Percentiles rank a stretch among this genome's conserved stretches.
These are phyloP conservation scores for Malacoctenus gilli DNA, from an alignment of 2,797 vertebrate species.

Conservation along the genomic window DNA sequence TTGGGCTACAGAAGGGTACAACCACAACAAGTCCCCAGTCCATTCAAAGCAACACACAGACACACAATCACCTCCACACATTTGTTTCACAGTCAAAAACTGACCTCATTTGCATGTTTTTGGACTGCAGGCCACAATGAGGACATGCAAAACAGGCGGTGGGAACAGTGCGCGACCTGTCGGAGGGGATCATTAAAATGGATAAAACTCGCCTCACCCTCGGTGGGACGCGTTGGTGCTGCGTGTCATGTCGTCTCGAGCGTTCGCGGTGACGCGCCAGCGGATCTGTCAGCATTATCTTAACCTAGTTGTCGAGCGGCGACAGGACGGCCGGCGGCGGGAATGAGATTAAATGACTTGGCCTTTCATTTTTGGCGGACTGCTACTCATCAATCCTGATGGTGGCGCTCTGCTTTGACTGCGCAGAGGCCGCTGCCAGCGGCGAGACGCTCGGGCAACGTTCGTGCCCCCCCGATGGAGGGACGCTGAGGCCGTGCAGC, in stretches of 20 bases:
- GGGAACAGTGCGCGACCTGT: too few relatives aligned
- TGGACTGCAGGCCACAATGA: too few relatives aligned
- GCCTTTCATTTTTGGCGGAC: slow-evolving; percentile 46
- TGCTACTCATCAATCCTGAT: slow-evolving; percentile 40
- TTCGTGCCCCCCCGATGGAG: too few relatives aligned
- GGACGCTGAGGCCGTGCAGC: too few relatives aligned
- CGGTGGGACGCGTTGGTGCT: neutral
- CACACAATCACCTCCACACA: too few relatives aligned
- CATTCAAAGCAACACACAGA: too few relatives aligned
- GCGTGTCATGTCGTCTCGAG: slow-evolving; percentile 2
- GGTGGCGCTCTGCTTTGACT: slow-evolving; percentile 16
- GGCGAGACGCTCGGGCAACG: slow-evolving; percentile 9
- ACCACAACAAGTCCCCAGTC: too few relatives aligned
- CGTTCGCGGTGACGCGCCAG: slow-evolving; percentile 16
- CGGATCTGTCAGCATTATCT: slow-evolving; percentile 64
- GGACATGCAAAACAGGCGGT: too few relatives aligned
- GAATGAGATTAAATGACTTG: slow-evolving; percentile 62
- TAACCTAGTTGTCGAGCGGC: slow-evolving; percentile 54
- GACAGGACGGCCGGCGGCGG: slow-evolving; percentile 46
- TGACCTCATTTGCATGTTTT: too few relatives aligned
- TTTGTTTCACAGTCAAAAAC: too few relatives aligned
- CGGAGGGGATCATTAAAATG: slow-evolving; percentile 17
- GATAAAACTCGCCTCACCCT: slow-evolving; percentile 9
- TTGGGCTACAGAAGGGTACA: too few relatives aligned
- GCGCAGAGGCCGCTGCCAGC: slow-evolving; percentile 12